Base-by-base conservation (phyloP, 2,113 vertebrate species). In the Corythaeola cristata region DNA sequence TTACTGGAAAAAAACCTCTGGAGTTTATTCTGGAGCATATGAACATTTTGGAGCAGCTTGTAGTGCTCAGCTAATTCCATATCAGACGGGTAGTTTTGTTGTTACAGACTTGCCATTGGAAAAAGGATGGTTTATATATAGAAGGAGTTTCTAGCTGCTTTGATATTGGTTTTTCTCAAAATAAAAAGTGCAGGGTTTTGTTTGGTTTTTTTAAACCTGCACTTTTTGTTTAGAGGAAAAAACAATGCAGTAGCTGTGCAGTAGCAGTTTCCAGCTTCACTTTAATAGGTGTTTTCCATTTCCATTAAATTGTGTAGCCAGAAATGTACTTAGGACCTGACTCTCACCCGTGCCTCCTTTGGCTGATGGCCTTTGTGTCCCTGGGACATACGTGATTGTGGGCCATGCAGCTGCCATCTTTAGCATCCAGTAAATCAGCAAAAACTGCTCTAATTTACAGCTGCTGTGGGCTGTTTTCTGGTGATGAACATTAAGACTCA, bases 21-120 rank as follows among this genome's bases (percentile, higher is more conserved):
- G 79, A 83, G 80, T 89, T 96, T 95, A 58, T 76, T 97, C 94
- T 93, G 92, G 94, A 98, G 85, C 88, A 94, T 71, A 90, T 93
- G 78, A 92, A 91, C 92, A 80, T 78, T 95, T 97, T 96, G 94
- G 82, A 92, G 63, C 55, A 78, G 44, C 33, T 78, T 85, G 71
- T 80, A 73, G 50, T 80, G 49, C 84, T 80, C 69, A 60, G 90
- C 84, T 93, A 72, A 95, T 96, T 97, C 85, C 76, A 4, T 91
- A 95, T 94, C 87, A 68, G 74, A 92, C 96, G 93, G 58, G 49
- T 76, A 83, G 23, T 91, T 90, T 93, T 94, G 68, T 73, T 97
- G 35, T 91, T 96, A 60, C 63, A 89, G 52, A 76, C 64, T 97
- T 88, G 69, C 81, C 67, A 35, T 50, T 88, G 92, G 85, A 96